These are phyloP conservation scores for Psilopsiagon aymara DNA, from an alignment of 2,113 vertebrate genomes.

Conservation along the genomic window DNA sequence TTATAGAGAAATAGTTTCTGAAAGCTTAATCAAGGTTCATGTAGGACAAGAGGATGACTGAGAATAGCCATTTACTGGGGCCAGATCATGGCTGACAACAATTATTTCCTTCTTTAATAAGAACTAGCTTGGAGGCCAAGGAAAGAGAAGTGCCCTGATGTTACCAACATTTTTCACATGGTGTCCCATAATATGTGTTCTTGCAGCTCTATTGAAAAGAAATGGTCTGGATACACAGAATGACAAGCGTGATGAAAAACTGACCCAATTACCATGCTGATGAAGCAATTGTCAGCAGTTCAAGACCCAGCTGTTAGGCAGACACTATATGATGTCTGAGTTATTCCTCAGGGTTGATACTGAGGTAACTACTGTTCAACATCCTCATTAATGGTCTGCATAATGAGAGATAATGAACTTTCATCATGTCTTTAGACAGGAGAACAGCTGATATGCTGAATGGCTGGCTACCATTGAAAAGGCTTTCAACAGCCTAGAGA, in stretches of 20 bases:
- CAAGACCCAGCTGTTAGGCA: conserved; percentile 16
- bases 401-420: background rate
- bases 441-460: background rate
- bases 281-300: background rate
- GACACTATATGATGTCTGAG: background rate
- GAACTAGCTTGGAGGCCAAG: background rate
- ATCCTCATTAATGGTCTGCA: conserved; percentile 16
- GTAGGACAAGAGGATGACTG: background rate
- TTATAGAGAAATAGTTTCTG: background rate
- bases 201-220: background rate
- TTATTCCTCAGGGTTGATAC: background rate
- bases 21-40: background rate
- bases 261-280: conserved; percentile 19
- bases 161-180: background rate
- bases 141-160: background rate
- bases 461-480: background rate
- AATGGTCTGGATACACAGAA: background rate
- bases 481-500: background rate
- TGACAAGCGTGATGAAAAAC: conserved; percentile 45
- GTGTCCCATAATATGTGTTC: background rate
- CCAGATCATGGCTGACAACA: background rate
- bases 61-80: background rate
- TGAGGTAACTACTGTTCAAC: conserved; percentile 27
- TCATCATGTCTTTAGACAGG: background rate
- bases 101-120: background rate